phyloP scores from a whole-genome alignment of 2,888 invertebrate genomes.

The Allygus modestus region DNA sequence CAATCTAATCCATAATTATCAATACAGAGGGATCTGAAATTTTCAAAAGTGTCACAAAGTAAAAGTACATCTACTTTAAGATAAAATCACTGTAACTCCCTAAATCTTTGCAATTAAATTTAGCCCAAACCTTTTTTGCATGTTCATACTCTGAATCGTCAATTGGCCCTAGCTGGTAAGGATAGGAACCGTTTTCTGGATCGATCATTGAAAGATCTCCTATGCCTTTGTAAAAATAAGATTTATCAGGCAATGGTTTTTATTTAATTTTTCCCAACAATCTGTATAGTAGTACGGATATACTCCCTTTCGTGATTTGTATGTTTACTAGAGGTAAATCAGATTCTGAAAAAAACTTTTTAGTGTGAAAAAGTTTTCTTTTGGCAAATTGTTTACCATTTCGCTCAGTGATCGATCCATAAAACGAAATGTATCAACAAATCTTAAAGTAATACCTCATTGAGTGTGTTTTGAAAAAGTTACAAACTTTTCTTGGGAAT shows the following conservation, averaged over 20 bases:
- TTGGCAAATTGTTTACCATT: neutral
- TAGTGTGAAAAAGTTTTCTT: neutral
- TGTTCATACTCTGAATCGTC: conserved; percentile 70
- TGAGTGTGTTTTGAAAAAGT: conserved; percentile 37
- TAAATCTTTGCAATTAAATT: conserved; percentile 71
- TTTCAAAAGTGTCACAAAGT: conserved; percentile 31
- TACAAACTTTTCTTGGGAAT: conserved; percentile 44
- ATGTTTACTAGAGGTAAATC: conserved; percentile 32
- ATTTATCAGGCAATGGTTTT: conserved; percentile 68
- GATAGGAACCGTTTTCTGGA: neutral
- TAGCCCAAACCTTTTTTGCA: conserved; percentile 72
- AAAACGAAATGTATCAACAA: conserved; percentile 9
- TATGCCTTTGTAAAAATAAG: conserved; percentile 69
- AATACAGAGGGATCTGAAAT: conserved; percentile 41
- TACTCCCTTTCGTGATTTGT: conserved; percentile 61
- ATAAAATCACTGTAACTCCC: conserved; percentile 71
- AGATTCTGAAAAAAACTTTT: neutral
- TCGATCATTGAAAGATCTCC: conserved; percentile 68
- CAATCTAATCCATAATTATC: conserved; percentile 48
- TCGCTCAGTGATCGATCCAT: neutral
- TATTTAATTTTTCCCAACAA: conserved; percentile 59
- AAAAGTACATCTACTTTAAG: conserved; percentile 58
- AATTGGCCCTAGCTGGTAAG: neutral
- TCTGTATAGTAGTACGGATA: conserved; percentile 65
- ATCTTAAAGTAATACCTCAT: neutral